Conservation (phyloP, 30 jellyfish, hydroid and myxozoan species). For the Aurelia sp. region DNA sequence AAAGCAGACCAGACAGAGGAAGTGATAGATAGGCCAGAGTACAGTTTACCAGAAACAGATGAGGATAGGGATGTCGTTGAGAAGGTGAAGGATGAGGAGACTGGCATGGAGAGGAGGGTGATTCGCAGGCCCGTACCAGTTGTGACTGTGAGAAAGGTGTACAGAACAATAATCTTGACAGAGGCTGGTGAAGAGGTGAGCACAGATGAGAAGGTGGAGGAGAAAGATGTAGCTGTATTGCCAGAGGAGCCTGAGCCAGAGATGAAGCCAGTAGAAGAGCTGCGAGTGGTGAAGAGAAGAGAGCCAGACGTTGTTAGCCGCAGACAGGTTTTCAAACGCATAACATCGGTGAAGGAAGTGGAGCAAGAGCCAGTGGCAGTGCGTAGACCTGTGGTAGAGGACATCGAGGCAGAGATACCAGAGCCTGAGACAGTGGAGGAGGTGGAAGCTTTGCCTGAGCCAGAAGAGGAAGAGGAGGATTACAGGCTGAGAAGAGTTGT, state of each 20-base stretch:
- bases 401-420: slow-evolving; percentile 3
- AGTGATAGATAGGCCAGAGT: slow-evolving; percentile 59
- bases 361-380: slow-evolving; percentile 1
- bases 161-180: slow-evolving; percentile 58
- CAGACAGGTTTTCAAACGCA: slow-evolving; percentile 26
- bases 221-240: slow-evolving; percentile 38
- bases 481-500: too few species aligned
- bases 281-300: slow-evolving; percentile 31
- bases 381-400: background rate
- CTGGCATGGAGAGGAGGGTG: slow-evolving; percentile 68
- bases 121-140: slow-evolving; percentile 82
- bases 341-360: background rate
- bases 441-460: slow-evolving; percentile 1
- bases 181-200: slow-evolving; percentile 42
- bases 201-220: slow-evolving; percentile 49
- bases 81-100: slow-evolving; percentile 51
- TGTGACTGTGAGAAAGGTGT: slow-evolving; percentile 84
- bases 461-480: slow-evolving; percentile 35
- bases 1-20: slow-evolving; percentile 43
- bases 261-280: slow-evolving; percentile 32
- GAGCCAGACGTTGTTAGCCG: slow-evolving; percentile 20
- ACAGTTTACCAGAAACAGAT: slow-evolving; percentile 62
- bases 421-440: background rate
- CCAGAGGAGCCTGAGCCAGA: background rate
- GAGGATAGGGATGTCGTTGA: slow-evolving; percentile 52